Percentiles rank a stretch among this genome's conserved stretches.
phyloP scores from a whole-genome alignment of 2,113 vertebrate genomes.

The Spheniscus mendiculus region DNA sequence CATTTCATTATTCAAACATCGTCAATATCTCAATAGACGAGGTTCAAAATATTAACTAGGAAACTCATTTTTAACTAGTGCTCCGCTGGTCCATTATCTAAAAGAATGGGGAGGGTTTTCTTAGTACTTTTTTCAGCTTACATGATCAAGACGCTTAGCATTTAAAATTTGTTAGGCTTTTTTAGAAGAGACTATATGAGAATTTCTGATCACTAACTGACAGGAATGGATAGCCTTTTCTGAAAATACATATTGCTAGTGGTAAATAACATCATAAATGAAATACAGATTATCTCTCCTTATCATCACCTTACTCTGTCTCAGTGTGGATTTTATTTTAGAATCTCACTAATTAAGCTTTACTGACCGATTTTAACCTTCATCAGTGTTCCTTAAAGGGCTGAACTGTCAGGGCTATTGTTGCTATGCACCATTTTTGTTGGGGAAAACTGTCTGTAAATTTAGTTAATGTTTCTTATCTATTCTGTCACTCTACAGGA shows the following conservation, averaged over 20 bases:
- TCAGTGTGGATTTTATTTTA: not conserved
- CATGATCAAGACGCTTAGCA: not conserved
- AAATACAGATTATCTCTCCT: not conserved
- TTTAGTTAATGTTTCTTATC: not conserved
- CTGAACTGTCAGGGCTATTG: not conserved
- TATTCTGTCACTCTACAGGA: not conserved
- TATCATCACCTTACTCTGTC: not conserved
- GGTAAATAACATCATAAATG: not conserved
- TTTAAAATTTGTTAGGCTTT: not conserved
- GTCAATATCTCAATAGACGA: not conserved
- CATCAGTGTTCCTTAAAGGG: not conserved
- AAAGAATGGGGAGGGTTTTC: not conserved
- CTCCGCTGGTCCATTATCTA: not conserved
- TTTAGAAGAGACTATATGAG: not conserved
- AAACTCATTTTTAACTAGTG: not conserved
- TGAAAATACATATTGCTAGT: not conserved
- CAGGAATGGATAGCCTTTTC: not conserved
- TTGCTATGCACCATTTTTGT: not conserved
- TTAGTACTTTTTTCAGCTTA: not conserved
- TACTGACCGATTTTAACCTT: not conserved
- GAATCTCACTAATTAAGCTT: constrained; percentile 14
- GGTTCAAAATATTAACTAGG: not conserved
- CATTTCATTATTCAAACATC: not conserved
- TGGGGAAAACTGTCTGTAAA: not conserved
- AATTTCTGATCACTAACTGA: not conserved